Conservation (phyloP, 2,797 vertebrate species). For the Schizopygopsis malacanthus region DNA sequence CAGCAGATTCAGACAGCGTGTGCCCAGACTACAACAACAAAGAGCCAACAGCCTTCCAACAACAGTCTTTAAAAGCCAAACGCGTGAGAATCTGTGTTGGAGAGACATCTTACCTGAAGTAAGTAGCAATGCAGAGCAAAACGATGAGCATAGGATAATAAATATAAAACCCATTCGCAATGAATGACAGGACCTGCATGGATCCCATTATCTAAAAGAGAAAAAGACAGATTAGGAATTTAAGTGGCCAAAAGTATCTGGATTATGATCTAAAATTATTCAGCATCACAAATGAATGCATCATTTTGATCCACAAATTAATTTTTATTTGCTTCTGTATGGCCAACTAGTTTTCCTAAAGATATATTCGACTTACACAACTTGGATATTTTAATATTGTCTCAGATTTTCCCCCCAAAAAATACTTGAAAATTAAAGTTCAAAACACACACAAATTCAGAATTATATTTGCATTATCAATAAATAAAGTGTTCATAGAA, state of each 20-base stretch:
- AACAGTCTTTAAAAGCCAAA: not conserved
- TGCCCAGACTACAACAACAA: conserved; percentile 82
- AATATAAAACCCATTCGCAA: conserved; percentile 95
- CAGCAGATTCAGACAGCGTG: conserved; percentile 93
- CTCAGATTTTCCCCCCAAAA: too few species aligned
- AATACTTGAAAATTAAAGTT: not conserved
- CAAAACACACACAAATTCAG: not conserved
- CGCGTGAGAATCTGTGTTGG: not conserved
- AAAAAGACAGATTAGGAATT: conserved; percentile 37
- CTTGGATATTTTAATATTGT: not conserved
- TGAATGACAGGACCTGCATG: conserved; percentile 90
- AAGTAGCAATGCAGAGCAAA: conserved; percentile 93
- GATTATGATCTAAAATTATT: not conserved
- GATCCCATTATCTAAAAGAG: conserved; percentile 92
- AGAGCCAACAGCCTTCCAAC: not conserved
- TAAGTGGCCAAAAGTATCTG: not conserved
- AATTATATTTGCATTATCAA: not conserved
- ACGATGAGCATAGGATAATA: conserved; percentile 96
- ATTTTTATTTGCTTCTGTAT: not conserved
- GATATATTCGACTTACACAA: not conserved
- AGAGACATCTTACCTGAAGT: conserved; percentile 84
- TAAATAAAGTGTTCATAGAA: not conserved
- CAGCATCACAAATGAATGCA: not conserved
- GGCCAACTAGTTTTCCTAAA: not conserved
- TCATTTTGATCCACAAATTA: too few species aligned